A percentile compares a stretch with the other conserved stretches of the same genome.
These are phyloP conservation scores for Macrotis lagotis DNA, from an alignment of 2,113 vertebrate species.

Conservation along the genomic window DNA sequence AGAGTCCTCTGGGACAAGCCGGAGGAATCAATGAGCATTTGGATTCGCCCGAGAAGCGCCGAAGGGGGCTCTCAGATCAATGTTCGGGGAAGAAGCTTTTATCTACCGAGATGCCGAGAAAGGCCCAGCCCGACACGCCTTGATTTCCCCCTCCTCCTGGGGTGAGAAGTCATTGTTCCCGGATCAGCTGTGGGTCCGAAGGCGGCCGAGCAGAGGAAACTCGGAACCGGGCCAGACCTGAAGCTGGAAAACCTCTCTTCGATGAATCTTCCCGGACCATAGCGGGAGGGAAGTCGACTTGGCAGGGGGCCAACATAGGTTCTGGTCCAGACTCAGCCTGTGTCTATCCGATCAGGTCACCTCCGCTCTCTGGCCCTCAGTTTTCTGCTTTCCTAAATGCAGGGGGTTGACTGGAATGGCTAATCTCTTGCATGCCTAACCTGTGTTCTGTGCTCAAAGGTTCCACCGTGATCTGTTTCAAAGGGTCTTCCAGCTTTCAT, in stretches of 20 bases:
- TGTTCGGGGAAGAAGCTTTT: conserved; percentile 1
- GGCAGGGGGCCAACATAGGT: not conserved
- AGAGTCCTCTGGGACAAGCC: not conserved
- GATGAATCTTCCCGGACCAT: not conserved
- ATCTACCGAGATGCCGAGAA: not conserved
- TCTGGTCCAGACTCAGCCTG: not conserved
- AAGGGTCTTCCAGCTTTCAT: not conserved
- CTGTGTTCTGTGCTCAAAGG: not conserved
- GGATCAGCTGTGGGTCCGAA: not conserved
- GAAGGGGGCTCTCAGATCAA: not conserved
- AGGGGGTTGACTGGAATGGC: not conserved
- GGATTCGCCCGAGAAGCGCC: not conserved
- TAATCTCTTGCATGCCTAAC: not conserved
- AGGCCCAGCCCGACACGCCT: not conserved
- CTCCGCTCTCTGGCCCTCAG: not conserved
- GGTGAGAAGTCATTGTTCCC: conserved; percentile 1
- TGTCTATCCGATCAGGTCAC: not conserved
- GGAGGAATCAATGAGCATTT: not conserved
- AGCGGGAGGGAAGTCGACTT: not conserved
- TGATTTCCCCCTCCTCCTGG: not conserved
- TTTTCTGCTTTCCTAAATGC: not conserved
- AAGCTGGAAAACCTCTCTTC: not conserved
- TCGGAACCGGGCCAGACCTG: not conserved
- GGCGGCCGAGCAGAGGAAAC: not conserved
- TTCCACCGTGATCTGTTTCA: not conserved